A percentile compares a stretch with the other conserved stretches of the same genome.
Evolutionary conservation across 2,797 vertebrate species (phyloP).

Genomic region (Denticeps clupeoides): DNA sequence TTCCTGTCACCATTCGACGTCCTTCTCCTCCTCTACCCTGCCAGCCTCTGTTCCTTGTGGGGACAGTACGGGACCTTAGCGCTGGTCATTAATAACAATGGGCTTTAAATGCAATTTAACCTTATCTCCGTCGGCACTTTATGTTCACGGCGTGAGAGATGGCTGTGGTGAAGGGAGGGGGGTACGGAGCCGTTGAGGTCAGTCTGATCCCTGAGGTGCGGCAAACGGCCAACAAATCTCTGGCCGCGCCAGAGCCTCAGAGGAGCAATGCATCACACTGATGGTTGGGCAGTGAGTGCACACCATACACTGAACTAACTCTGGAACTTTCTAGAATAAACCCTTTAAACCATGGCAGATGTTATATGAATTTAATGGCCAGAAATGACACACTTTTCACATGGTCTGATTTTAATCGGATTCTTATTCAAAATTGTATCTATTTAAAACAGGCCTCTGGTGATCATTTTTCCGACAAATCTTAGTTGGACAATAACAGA

Average conservation of each 20-base stretch:
- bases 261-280: slow-evolving; percentile 18
- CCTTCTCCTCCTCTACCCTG: not conserved
- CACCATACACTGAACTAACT: too few species aligned
- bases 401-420: too few species aligned
- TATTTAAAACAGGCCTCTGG: too few species aligned
- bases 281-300: too few species aligned
- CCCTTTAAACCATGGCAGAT: too few species aligned
- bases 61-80: slow-evolving; percentile 33
- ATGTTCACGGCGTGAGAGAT: not conserved
- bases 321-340: too few species aligned
- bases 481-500: too few species aligned
- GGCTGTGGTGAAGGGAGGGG: slow-evolving; percentile 8
- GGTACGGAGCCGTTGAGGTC: slow-evolving; percentile 9
- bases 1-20: not conserved
- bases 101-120: slow-evolving; percentile 57
- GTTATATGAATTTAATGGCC: too few species aligned
- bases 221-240: slow-evolving; percentile 20
- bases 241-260: slow-evolving; percentile 15
- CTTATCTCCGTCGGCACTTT: slow-evolving; percentile 41
- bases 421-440: too few species aligned
- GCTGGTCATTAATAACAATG: slow-evolving; percentile 55
- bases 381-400: too few species aligned
- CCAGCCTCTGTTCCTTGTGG: too few species aligned
- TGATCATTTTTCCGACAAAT: too few species aligned
- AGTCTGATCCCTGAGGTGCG: slow-evolving; percentile 17